Evolutionary conservation across 1,140 invertebrate species (phyloP).

Genomic region (Rhopalosiphum maidis): DNA sequence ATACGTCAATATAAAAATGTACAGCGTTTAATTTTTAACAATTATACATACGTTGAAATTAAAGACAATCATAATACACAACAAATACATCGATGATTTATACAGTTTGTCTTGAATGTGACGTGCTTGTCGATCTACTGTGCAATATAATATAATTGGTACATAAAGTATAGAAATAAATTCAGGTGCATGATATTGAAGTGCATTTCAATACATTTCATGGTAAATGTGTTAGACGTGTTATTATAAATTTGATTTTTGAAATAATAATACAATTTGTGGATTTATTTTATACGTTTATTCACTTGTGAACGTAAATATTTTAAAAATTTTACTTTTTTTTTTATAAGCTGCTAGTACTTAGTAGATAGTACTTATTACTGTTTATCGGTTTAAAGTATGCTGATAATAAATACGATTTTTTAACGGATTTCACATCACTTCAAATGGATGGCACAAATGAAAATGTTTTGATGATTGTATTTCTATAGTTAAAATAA

Average conservation of each 20-base stretch:
- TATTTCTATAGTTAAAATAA: slow-evolving; percentile 12
- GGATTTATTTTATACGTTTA: background rate
- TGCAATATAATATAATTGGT: background rate
- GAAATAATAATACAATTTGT: background rate
- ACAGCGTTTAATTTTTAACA: background rate
- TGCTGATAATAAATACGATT: background rate
- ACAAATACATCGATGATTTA: background rate
- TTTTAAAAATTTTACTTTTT: background rate
- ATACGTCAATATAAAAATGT: background rate
- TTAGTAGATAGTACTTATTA: background rate
- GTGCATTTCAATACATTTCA: background rate
- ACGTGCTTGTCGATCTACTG: background rate
- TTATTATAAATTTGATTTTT: background rate
- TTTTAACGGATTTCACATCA: background rate
- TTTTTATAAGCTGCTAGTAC: background rate
- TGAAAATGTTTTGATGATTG: background rate
- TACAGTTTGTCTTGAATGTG: background rate
- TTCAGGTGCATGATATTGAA: background rate
- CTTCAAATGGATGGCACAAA: background rate
- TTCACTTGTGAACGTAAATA: background rate
- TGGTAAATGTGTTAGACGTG: background rate
- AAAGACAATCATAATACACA: background rate
- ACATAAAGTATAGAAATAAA: background rate
- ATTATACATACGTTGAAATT: background rate
- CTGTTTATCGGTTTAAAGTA: background rate